These are phyloP conservation scores for Neoarius graeffei DNA, from an alignment of 2,113 vertebrate genomes.

Conservation along the genomic window DNA sequence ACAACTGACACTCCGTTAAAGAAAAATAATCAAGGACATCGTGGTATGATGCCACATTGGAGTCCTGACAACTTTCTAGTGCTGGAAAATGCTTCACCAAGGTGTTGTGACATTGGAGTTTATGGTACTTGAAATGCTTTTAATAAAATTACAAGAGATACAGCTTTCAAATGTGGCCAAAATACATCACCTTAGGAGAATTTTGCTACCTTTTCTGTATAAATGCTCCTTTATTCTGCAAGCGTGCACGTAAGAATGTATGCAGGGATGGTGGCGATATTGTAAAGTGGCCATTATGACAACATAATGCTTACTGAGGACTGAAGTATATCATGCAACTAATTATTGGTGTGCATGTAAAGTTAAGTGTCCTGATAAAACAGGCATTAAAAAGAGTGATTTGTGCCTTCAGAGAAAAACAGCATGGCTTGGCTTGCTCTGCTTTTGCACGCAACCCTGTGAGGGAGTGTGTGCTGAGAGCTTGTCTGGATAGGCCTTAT, in stretches of 20 bases:
- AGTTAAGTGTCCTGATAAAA: neutral
- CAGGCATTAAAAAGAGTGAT: neutral
- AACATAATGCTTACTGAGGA: neutral
- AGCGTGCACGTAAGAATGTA: neutral
- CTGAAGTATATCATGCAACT: neutral
- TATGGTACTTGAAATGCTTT: neutral
- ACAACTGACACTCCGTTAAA: neutral
- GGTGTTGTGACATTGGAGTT: neutral
- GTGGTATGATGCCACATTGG: neutral
- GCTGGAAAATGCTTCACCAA: neutral
- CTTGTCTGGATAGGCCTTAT: slow-evolving; percentile 45
- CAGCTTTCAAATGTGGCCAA: neutral
- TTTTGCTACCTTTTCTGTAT: neutral
- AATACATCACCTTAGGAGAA: neutral
- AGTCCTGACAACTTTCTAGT: neutral
- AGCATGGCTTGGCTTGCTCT: slow-evolving; percentile 12
- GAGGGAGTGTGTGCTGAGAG: slow-evolving; percentile 41
- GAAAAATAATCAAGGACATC: neutral
- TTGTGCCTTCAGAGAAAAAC: neutral
- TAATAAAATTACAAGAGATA: neutral
- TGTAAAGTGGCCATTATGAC: neutral
- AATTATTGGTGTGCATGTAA: neutral
- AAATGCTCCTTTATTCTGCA: neutral
- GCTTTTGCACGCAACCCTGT: slow-evolving; percentile 30
- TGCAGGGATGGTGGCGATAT: neutral